A percentile compares a stretch with the other conserved stretches of the same genome.
Evolutionary conservation across 2,113 vertebrate species (phyloP).

Genomic region (Leptobrachium ailaonicum): DNA sequence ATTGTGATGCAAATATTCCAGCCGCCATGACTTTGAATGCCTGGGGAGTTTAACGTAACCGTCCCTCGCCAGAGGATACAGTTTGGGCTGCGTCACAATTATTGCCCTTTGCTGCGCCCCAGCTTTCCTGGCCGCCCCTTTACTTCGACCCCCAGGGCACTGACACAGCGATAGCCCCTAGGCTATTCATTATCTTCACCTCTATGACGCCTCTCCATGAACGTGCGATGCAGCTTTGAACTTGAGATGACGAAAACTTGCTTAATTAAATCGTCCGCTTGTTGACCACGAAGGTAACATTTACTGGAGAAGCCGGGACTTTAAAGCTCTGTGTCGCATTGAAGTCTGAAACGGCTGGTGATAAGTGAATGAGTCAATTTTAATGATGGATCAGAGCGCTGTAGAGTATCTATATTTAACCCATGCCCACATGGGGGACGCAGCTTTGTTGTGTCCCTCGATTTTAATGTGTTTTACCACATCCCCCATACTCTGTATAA

Average conservation of each 20-base stretch:
- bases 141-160: background rate
- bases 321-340: background rate
- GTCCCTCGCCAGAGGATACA: slow-evolving; percentile 7
- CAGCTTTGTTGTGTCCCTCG: no score
- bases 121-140: background rate
- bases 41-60: background rate
- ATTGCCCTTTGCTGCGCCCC: background rate
- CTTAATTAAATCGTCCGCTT: background rate
- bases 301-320: background rate
- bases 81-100: slow-evolving; percentile 7
- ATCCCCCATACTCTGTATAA: no score
- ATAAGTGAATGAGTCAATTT: slow-evolving; percentile 17
- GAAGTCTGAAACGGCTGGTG: slow-evolving; percentile 6
- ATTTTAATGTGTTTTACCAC: no score
- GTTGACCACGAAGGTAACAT: background rate
- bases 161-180: no score
- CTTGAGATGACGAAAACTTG: background rate
- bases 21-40: slow-evolving; percentile 17
- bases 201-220: background rate
- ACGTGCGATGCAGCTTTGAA: background rate
- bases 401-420: no score
- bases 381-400: background rate
- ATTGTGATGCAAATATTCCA: slow-evolving; percentile 13
- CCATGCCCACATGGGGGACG: no score
- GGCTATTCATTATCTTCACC: background rate